These are phyloP conservation scores for Drosophila trapezifrons DNA, from an alignment of 1,140 invertebrate genomes.

Conservation along the genomic window DNA sequence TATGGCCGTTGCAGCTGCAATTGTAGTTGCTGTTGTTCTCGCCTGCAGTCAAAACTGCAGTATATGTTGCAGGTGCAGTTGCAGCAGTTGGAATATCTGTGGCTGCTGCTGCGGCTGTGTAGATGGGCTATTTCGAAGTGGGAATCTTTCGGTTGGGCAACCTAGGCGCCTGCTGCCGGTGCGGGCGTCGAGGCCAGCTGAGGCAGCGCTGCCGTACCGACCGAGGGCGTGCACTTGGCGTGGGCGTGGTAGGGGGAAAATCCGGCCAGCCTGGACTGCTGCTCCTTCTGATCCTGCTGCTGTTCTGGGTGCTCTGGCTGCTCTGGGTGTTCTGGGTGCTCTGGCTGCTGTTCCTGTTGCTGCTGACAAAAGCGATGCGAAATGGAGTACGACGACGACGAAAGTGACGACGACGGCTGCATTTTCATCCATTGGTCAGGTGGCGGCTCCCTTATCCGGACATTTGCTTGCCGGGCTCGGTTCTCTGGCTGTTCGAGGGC, in stretches of 20 bases:
- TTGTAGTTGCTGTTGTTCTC: conserved; percentile 23
- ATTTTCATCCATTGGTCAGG: conserved; percentile 84
- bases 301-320: conserved; percentile 16
- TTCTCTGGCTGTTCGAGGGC: conserved; percentile 10
- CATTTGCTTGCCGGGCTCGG: conserved; percentile 74
- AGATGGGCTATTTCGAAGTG: conserved; percentile 48
- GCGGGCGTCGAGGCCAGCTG: conserved; percentile 43
- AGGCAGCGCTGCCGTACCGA: conserved; percentile 44
- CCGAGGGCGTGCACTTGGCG: conserved; percentile 46
- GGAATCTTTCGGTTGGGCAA: conserved; percentile 34
- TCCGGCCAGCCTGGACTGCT: conserved; percentile 39
- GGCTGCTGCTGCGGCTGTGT: conserved; percentile 20
- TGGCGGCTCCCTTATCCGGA: conserved; percentile 75
- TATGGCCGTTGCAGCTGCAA: conserved; percentile 20
- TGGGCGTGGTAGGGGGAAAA: conserved; percentile 36
- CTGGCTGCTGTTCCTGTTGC: conserved; percentile 33
- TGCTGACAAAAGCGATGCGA: conserved; percentile 76
- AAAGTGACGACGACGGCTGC: conserved; percentile 83
- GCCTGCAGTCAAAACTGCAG: conserved; percentile 28
- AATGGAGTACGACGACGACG: conserved; percentile 80
- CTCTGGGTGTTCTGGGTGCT: conserved; percentile 36
- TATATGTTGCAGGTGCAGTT: conserved; percentile 39
- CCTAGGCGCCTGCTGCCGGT: conserved; percentile 65
- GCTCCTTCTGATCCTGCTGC: conserved; percentile 36
- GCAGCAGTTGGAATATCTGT: conserved; percentile 42